A percentile compares a stretch with the other conserved stretches of the same genome.
Evolutionary conservation across 2,797 vertebrate species (phyloP).

Genomic region (Malurus splendens): DNA sequence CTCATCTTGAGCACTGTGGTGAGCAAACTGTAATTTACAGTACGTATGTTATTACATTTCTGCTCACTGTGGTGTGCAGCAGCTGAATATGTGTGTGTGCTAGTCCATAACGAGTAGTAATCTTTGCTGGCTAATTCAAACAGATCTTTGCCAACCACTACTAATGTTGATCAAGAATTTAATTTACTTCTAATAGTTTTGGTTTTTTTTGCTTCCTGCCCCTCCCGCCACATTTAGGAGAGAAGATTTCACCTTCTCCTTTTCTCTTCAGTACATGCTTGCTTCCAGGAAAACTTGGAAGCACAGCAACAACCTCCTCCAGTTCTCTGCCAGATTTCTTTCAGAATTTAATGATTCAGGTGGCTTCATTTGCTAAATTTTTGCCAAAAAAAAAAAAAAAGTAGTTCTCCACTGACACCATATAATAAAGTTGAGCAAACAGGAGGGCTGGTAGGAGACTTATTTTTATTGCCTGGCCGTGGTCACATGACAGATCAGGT

Average conservation of each 20-base stretch:
- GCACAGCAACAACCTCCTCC: neutral
- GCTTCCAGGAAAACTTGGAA: slow-evolving; percentile 62
- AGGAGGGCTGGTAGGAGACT: slow-evolving; percentile 44
- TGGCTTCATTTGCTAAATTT: slow-evolving; percentile 52
- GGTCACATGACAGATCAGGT: slow-evolving; percentile 44
- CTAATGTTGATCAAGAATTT: slow-evolving; percentile 9
- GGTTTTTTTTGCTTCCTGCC: slow-evolving; percentile 37
- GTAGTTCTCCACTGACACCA: slow-evolving; percentile 38
- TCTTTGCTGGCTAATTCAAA: neutral
- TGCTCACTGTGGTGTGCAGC: neutral
- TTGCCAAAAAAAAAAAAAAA: neutral
- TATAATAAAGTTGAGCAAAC: slow-evolving; percentile 55
- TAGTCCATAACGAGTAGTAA: neutral
- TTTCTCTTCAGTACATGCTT: slow-evolving; percentile 9
- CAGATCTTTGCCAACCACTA: neutral
- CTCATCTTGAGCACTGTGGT: slow-evolving; percentile 32
- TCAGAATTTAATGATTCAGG: slow-evolving; percentile 60
- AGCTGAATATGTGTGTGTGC: neutral
- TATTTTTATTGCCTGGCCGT: slow-evolving; percentile 42
- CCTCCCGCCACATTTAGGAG: slow-evolving; percentile 16
- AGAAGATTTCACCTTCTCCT: slow-evolving; percentile 23
- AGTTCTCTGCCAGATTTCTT: slow-evolving; percentile 48
- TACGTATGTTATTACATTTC: slow-evolving; percentile 6
- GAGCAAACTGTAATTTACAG: slow-evolving; percentile 42
- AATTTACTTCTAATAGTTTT: slow-evolving; percentile 35